Percentiles rank a stretch among this genome's conserved stretches.
Evolutionary conservation across 2,113 vertebrate species (phyloP).

Genomic region (Sceloporus undulatus): DNA sequence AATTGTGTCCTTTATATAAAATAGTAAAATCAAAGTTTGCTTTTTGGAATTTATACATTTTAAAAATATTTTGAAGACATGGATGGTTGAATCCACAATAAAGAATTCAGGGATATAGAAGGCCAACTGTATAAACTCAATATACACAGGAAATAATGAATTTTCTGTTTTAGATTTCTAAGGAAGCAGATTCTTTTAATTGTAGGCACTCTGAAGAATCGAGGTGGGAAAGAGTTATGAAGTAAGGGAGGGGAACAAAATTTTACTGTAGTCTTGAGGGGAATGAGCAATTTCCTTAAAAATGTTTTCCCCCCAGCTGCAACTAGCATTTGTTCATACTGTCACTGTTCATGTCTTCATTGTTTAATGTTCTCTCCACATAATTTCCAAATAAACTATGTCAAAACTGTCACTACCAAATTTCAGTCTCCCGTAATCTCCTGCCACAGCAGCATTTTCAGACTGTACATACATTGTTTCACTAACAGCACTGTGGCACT

Average conservation of each 20-base stretch:
- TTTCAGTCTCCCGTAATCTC: constrained; percentile 43
- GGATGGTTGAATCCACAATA: too few species aligned
- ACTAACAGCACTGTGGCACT: constrained; percentile 19
- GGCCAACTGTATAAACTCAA: too few species aligned
- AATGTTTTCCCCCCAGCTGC: constrained; percentile 57
- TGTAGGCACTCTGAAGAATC: constrained; percentile 36
- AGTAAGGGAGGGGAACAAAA: constrained; percentile 47
- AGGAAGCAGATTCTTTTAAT: constrained; percentile 45
- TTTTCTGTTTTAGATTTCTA: not conserved
- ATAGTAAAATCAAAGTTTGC: too few species aligned
- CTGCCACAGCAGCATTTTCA: constrained; percentile 24
- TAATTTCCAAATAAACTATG: constrained; percentile 61
- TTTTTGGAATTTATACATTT: too few species aligned
- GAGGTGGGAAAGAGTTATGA: constrained; percentile 8
- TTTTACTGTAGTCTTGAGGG: constrained; percentile 41
- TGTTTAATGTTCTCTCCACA: constrained; percentile 55
- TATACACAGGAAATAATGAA: constrained; percentile 6
- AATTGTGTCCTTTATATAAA: too few species aligned
- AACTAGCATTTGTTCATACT: constrained; percentile 61
- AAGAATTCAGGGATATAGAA: too few species aligned
- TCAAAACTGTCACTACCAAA: constrained; percentile 59
- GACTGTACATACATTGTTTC: not conserved
- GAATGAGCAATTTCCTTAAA: constrained; percentile 53
- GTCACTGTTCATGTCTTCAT: constrained; percentile 59
- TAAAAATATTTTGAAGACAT: too few species aligned